Percentiles rank a stretch among this genome's conserved stretches.
phyloP scores from a whole-genome alignment of 1,140 invertebrate genomes.

The Dinothrombium tinctorium region DNA sequence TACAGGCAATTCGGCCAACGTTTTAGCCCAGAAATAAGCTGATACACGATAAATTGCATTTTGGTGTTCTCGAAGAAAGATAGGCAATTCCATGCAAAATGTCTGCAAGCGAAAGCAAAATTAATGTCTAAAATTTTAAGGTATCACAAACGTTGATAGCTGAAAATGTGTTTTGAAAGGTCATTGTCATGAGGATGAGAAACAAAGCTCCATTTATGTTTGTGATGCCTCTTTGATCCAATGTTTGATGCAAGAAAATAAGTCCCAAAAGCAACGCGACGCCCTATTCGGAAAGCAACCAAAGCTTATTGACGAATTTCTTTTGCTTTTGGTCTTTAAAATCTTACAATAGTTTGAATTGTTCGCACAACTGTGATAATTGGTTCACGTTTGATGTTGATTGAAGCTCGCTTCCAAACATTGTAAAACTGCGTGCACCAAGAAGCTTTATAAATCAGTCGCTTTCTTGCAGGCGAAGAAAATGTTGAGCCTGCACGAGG shows the following conservation, averaged over 20 bases:
- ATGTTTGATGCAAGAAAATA: constrained; percentile 60
- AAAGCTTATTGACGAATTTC: not conserved
- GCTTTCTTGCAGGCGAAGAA: not conserved
- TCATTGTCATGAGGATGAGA: constrained; percentile 74
- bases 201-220: constrained; percentile 92
- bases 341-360: constrained; percentile 61
- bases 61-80: constrained; percentile 70
- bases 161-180: constrained; percentile 69
- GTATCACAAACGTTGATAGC: constrained; percentile 51
- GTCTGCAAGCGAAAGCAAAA: constrained; percentile 33
- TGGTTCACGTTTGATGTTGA: constrained; percentile 65
- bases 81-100: constrained; percentile 67
- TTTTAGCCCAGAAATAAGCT: constrained; percentile 71
- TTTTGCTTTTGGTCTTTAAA: not conserved
- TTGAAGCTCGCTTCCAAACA: constrained; percentile 68
- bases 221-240: constrained; percentile 67
- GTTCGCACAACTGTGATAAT: constrained; percentile 63
- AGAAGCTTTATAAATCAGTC: constrained; percentile 30
- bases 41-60: constrained; percentile 79
- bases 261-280: constrained; percentile 60
- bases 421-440: constrained; percentile 70
- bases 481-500: not conserved
- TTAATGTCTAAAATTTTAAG: constrained; percentile 4
- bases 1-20: constrained; percentile 40
- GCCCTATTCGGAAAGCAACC: constrained; percentile 30